Percentiles rank a stretch among this genome's conserved stretches.
phyloP scores from a whole-genome alignment of 2,888 invertebrate genomes.

The Zhengitettix transpicula region DNA sequence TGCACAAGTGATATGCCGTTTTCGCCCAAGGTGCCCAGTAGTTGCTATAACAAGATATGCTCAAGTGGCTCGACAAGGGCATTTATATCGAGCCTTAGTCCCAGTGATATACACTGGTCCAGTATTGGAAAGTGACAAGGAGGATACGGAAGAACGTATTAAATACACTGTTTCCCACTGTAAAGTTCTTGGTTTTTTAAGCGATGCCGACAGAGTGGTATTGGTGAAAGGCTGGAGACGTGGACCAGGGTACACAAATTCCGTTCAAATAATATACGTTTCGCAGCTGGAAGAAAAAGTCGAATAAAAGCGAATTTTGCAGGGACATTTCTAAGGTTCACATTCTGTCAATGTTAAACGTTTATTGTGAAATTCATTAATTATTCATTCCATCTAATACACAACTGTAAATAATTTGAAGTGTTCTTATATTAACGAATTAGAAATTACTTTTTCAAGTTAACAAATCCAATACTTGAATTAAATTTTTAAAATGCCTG shows the following conservation, averaged over 20 bases:
- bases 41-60: slow-evolving; percentile 74
- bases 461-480: too few species aligned
- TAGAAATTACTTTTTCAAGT: too few species aligned
- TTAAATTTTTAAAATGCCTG: too few species aligned
- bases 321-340: too few species aligned
- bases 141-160: neutral
- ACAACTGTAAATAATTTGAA: too few species aligned
- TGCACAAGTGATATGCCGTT: slow-evolving; percentile 81
- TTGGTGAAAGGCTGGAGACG: neutral
- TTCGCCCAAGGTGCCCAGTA: slow-evolving; percentile 85
- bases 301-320: too few species aligned
- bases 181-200: neutral
- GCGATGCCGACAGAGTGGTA: neutral
- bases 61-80: slow-evolving; percentile 78
- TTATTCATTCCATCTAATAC: too few species aligned
- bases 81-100: slow-evolving; percentile 81
- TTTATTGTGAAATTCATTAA: too few species aligned
- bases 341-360: too few species aligned
- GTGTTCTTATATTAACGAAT: too few species aligned
- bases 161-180: neutral
- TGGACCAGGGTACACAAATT: neutral
- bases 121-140: neutral
- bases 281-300: too few species aligned
- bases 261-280: neutral
- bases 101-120: slow-evolving; percentile 56